Conservation (phyloP, 2,797 vertebrate species). For the Masticophis lateralis region DNA sequence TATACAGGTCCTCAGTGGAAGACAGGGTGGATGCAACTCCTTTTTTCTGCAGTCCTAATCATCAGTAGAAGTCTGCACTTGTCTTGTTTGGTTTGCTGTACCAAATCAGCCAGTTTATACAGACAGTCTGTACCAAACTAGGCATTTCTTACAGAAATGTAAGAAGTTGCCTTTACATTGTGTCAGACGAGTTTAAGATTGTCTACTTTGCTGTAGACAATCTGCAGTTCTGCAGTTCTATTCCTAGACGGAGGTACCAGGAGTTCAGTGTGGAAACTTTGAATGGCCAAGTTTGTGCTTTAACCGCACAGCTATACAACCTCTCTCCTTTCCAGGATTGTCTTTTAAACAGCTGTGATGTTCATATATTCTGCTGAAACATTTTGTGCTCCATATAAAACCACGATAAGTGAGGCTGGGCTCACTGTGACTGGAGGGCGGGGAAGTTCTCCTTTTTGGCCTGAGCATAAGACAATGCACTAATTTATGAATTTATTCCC, state of each 20-base stretch:
- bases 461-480: not conserved
- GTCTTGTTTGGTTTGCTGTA: not conserved
- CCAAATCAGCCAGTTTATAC: not conserved
- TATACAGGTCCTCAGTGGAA: not conserved
- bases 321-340: not conserved
- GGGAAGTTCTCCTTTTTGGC: not conserved
- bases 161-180: not conserved
- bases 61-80: not conserved
- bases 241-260: not conserved
- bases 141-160: not conserved
- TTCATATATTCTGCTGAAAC: not conserved
- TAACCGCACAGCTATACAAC: not conserved
- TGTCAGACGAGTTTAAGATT: not conserved
- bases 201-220: not conserved
- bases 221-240: not conserved
- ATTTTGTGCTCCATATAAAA: not conserved
- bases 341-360: not conserved
- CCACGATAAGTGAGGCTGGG: not conserved
- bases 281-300: not conserved
- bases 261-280: not conserved
- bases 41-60: not conserved
- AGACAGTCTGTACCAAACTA: not conserved
- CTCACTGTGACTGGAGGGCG: not conserved
- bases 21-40: not conserved
- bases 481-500: conserved; percentile 5